These are phyloP conservation scores for Lepidocolaptes lacrymiger DNA, from an alignment of 2,797 vertebrate genomes.

Conservation along the genomic window DNA sequence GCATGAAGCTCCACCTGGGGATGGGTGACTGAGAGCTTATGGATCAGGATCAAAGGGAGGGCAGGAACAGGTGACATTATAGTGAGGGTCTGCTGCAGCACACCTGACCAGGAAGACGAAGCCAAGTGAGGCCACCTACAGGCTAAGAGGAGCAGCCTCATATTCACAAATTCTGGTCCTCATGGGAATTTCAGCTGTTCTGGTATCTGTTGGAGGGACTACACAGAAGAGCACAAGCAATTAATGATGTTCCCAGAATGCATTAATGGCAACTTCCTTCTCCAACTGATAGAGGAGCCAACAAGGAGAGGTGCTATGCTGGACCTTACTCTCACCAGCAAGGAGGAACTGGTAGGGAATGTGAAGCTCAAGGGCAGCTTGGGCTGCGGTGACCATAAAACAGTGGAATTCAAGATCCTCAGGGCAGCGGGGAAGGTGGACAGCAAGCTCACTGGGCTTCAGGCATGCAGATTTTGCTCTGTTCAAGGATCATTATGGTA, in stretches of 20 bases:
- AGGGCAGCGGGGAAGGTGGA: not conserved
- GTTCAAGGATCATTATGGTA: not conserved
- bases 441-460: too few relatives aligned
- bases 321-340: not conserved
- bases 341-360: too few relatives aligned
- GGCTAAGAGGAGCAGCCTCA: not conserved
- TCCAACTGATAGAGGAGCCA: not conserved
- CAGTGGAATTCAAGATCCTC: too few relatives aligned
- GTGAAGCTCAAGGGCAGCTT: not conserved
- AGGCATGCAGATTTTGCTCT: not conserved
- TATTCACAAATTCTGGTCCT: not conserved
- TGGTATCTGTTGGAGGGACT: not conserved
- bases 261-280: not conserved
- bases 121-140: not conserved
- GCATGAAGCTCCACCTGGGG: too few relatives aligned
- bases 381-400: not conserved
- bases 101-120: not conserved
- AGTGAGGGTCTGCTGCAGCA: not conserved
- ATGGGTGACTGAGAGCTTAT: too few relatives aligned
- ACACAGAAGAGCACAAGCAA: not conserved
- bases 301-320: not conserved
- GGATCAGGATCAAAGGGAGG: not conserved
- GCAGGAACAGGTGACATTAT: not conserved
- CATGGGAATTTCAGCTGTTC: not conserved
- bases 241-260: not conserved